Evolutionary conservation across 2,113 vertebrate species (phyloP).

Genomic region (Lathamus discolor): DNA sequence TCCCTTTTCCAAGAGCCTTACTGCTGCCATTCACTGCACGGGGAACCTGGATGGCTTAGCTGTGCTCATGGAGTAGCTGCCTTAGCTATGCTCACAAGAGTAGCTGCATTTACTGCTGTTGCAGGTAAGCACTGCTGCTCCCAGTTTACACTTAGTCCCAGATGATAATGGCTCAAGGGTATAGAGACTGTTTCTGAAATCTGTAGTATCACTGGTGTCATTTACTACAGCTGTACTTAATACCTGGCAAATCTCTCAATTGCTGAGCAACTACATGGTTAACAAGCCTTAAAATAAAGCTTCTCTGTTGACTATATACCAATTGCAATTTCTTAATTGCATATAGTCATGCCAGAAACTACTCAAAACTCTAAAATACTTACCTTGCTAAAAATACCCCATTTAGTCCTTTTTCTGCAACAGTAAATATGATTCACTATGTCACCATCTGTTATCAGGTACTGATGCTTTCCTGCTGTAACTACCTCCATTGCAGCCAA

Average conservation of each 20-base stretch:
- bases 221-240: not conserved
- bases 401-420: not conserved
- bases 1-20: not conserved
- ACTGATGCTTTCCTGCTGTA: not conserved
- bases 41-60: not conserved
- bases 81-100: not conserved
- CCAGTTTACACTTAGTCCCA: not conserved
- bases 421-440: not conserved
- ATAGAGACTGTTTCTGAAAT: not conserved
- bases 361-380: slow-evolving; percentile 14
- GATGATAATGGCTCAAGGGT: not conserved
- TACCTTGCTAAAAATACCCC: slow-evolving; percentile 16
- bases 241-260: not conserved
- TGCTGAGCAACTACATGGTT: not conserved
- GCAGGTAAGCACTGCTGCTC: not conserved
- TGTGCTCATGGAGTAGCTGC: not conserved
- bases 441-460: not conserved
- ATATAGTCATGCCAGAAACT: not conserved
- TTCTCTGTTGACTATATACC: not conserved
- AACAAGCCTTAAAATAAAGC: not conserved
- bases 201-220: not conserved
- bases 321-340: not conserved
- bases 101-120: not conserved
- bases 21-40: not conserved
- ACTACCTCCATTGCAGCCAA: not conserved